phyloP scores from a whole-genome alignment of 2,888 invertebrate genomes.

The Chironomus riparius region DNA sequence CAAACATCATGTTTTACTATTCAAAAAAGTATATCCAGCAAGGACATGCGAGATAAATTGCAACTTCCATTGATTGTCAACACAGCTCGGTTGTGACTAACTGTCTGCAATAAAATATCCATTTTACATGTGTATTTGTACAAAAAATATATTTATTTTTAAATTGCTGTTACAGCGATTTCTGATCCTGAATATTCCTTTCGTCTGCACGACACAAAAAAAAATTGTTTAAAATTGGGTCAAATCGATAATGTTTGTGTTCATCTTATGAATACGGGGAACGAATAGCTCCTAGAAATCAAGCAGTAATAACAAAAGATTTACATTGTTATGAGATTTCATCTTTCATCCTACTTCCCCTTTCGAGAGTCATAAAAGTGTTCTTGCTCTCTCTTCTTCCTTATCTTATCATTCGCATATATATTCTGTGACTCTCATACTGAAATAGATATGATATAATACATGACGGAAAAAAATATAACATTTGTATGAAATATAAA shows the following conservation, averaged over 20 bases:
- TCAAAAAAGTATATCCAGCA: not conserved
- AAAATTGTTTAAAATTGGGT: not conserved
- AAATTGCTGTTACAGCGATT: not conserved
- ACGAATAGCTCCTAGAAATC: not conserved
- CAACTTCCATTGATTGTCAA: not conserved
- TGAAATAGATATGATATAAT: too few relatives aligned
- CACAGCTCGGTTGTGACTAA: not conserved
- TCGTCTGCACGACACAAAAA: not conserved
- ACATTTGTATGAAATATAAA: too few relatives aligned
- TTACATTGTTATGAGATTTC: slow-evolving; percentile 6
- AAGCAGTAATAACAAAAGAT: not conserved
- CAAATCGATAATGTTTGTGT: slow-evolving; percentile 18
- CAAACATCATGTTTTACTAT: too few relatives aligned
- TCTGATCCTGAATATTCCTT: not conserved
- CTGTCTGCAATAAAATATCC: not conserved
- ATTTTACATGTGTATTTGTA: not conserved
- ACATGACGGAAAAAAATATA: too few relatives aligned
- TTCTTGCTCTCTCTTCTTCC: too few relatives aligned
- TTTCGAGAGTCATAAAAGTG: not conserved
- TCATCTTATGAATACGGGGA: not conserved
- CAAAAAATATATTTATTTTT: not conserved
- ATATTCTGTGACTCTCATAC: too few relatives aligned
- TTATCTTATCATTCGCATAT: too few relatives aligned
- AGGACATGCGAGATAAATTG: not conserved
- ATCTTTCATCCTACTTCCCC: not conserved